Base-by-base conservation (phyloP, 2,888 invertebrate species). In the Pomacea canaliculata region DNA sequence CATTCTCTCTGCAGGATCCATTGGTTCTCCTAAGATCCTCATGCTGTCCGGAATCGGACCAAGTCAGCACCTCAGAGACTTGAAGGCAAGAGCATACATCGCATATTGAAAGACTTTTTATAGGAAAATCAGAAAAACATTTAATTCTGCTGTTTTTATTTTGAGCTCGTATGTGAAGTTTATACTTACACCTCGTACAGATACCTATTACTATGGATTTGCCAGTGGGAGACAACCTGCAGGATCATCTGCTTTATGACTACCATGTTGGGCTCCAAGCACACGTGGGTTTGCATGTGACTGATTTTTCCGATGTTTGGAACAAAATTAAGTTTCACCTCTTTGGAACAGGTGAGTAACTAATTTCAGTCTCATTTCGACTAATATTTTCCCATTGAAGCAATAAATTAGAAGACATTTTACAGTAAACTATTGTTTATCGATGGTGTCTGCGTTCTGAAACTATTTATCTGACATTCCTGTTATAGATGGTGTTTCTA, bases 21-120 rank as follows among this genome's bases (percentile, higher is more conserved):
- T 90, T 19, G 88, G 87, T 74, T 86, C 89, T 7, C 89, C 90
- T 10, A 85, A 88, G 68, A 80, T 90, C 13, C 81, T 90, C 23
- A 85, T 90, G 86, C 78, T 87, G 71, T 89, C 88, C 63, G 89
- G 89, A 18, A 82, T 90, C 48, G 90, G 90, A 67, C 90, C 90
- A 12, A 78, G 79, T 23, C 81, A 86, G 37, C 86, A 89, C 59
- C 83, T 90, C 7, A 79, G 86, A 73, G 81, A 84, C 46, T 78
- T 86, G n/a, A 80, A 82, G 69, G 89, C 88, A 81, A 78, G 96
- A 48, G 8, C 49, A 56, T 13, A 13, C 5, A 37, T 1, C 37
- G 1, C 37, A 37, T 5, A 5, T 37, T 37, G 37, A 37, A 37
- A 37, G 37, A 37, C 5, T 37, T 37, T 37, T 37, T 37, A 37